phyloP scores from a whole-genome alignment of 2,888 invertebrate genomes.

The Eugnorisma glareosa region DNA sequence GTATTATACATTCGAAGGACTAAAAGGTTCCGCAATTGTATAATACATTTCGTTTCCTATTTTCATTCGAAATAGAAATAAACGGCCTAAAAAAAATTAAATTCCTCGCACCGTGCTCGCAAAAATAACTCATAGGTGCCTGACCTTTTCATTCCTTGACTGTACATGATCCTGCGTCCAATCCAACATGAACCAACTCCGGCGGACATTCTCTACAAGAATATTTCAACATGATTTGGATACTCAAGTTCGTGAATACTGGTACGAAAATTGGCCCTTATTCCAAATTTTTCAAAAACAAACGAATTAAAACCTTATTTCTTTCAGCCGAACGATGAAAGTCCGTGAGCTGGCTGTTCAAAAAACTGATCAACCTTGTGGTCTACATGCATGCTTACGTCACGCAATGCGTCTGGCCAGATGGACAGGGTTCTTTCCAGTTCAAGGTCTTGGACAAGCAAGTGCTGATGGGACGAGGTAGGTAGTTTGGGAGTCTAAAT shows the following conservation, averaged over 20 bases:
- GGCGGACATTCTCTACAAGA: neutral
- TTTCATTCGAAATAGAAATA: neutral
- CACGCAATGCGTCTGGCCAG: constrained; percentile 71
- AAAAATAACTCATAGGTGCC: neutral
- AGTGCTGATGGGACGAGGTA: constrained; percentile 67
- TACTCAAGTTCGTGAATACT: neutral
- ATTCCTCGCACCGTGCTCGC: neutral
- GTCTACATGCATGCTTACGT: constrained; percentile 71
- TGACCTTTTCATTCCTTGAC: neutral
- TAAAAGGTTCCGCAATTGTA: no score
- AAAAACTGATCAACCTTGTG: constrained; percentile 53
- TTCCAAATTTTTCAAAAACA: neutral
- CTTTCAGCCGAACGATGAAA: constrained; percentile 52
- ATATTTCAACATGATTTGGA: constrained; percentile 22
- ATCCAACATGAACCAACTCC: neutral
- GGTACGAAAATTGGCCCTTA: neutral
- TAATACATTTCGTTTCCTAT: no score
- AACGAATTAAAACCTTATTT: constrained; percentile 11
- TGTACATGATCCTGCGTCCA: accelerated
- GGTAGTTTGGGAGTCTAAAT: neutral
- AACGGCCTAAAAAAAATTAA: neutral
- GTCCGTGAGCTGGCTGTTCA: constrained; percentile 31
- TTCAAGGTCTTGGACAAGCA: constrained; percentile 69
- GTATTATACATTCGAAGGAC: no score
- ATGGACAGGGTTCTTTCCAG: constrained; percentile 76